Evolutionary conservation across 2,797 vertebrate genomes (phyloP), one percentile per base, ranked within the genome.

Genomic region (Cyprinella venusta): DNA sequence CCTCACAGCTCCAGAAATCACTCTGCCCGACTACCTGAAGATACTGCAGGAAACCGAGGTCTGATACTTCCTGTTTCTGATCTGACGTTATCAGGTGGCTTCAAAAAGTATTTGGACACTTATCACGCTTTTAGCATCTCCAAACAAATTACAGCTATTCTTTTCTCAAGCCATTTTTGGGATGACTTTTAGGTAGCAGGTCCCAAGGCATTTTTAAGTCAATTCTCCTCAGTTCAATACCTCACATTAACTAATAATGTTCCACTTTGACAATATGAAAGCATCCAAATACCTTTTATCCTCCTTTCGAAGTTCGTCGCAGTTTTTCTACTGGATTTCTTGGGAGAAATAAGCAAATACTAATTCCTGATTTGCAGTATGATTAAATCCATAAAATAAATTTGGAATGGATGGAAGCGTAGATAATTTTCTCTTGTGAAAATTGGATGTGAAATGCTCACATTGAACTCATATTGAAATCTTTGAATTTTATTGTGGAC

Each of bases 1-100:
- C 5, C 26, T 87, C 71, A 71, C 69, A 3, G 85, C 82, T 0
- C 91, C 91, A 0, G 89, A 91, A 65, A 71, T 96, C 19, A 86
- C 89, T 5, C 8, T 96, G 40, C 94, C 94, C 0, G 94, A 96
- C 90, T 96, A 93, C 88, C 86, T 94, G 0, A 93, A 90, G 84
- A 92, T 96, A 84, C 93, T 98, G 80, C 89, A 92, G 86, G 88
- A 88, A 63, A 84, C 87, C 24, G 87, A 89, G 88, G 87, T 89
- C 71, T 61, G 77, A 13, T 65, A 2, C 40, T 24, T 16, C 5
- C 36, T 40, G 19, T 64, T 63, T 77, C 21, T 45, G 8, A 45
- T 0, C 24, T 63, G 16, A 19, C 0, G 5, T 61, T n/a, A 61
- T 24, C 8, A 6, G 21, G 4, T 75, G 72, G 30, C 50, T 4